Evolutionary conservation across 2,797 vertebrate genomes (phyloP).

Genomic region (Lepilemur ruficaudatus): DNA sequence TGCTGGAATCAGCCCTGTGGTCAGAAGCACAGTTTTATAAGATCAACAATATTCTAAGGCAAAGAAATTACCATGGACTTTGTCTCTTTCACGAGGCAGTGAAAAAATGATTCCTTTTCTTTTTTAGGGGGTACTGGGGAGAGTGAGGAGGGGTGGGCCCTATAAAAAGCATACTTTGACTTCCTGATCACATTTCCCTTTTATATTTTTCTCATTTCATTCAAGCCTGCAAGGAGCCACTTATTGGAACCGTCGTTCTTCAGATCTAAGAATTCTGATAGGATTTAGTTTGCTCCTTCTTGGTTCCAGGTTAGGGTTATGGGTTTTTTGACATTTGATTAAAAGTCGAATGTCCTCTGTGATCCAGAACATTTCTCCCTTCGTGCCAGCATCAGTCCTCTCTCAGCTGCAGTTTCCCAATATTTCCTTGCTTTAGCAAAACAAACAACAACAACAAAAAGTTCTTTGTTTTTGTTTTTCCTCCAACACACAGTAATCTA

Average conservation of each 20-base stretch:
- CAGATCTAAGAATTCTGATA: neutral
- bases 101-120: neutral
- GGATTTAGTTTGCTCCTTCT: neutral
- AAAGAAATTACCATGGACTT: neutral
- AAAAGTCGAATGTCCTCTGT: neutral
- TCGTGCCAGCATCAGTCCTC: neutral
- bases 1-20: neutral
- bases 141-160: rapidly evolving
- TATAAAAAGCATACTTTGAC: neutral
- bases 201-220: neutral
- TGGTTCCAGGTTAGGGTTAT: neutral
- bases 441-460: neutral
- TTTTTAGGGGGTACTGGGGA: too few species aligned
- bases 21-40: neutral
- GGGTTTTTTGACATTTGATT: neutral
- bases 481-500: neutral
- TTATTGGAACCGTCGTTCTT: neutral
- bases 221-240: neutral
- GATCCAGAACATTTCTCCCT: neutral
- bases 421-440: neutral
- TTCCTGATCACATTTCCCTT: neutral
- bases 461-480: neutral
- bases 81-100: neutral
- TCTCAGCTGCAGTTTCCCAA: neutral
- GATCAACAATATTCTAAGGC: neutral